Evolutionary conservation across 2,113 vertebrate species (phyloP).

Genomic region (Anguilla japonica): DNA sequence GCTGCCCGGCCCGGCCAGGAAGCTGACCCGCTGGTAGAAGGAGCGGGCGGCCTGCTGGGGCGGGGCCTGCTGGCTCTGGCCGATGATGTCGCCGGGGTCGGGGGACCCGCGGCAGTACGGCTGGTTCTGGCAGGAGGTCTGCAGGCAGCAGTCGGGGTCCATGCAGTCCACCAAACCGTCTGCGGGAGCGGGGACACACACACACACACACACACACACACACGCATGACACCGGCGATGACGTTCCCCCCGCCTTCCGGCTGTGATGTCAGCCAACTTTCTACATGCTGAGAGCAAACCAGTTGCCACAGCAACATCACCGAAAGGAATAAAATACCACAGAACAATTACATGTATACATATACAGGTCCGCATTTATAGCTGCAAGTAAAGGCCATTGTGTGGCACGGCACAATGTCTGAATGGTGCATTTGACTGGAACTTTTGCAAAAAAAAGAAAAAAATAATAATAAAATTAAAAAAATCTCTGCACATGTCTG

Average conservation of each 20-base stretch:
- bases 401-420: too few species aligned
- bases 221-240: neutral
- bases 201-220: constrained; percentile 20
- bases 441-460: too few species aligned
- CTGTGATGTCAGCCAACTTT: too few species aligned
- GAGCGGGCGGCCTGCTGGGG: constrained; percentile 92
- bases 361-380: too few species aligned
- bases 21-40: constrained; percentile 92
- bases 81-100: constrained; percentile 88
- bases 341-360: too few species aligned
- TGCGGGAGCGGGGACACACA: constrained; percentile 65
- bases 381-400: too few species aligned
- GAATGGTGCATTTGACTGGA: neutral
- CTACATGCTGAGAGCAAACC: too few species aligned
- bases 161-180: constrained; percentile 93
- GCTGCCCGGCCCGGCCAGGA: constrained; percentile 87
- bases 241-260: neutral
- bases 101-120: constrained; percentile 88
- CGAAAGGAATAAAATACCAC: too few species aligned
- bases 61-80: constrained; percentile 80
- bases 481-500: neutral
- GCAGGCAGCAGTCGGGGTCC: constrained; percentile 97
- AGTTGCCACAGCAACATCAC: neutral
- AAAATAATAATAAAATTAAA: too few species aligned
- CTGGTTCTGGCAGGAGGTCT: constrained; percentile 92